Evolutionary conservation across 2,113 vertebrate genomes (phyloP), one percentile per base, ranked within the genome.

Genomic region (Halichoeres trimaculatus): DNA sequence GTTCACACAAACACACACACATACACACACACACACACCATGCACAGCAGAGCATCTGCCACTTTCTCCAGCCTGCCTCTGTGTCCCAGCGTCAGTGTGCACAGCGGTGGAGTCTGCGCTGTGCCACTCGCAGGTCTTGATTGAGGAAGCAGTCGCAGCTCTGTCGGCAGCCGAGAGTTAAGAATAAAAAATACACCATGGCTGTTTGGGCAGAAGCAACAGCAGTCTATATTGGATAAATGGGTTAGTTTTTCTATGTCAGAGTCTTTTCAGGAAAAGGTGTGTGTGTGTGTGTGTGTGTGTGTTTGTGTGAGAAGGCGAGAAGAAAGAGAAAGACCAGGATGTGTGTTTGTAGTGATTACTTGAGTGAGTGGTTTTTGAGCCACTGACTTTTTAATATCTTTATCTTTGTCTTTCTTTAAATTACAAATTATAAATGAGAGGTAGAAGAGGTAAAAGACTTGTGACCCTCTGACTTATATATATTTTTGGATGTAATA

Each of bases 111-210:
- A 84, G 88, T 87, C 78, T 85, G 85, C 65, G 45, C 45, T 38
- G 53, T 67, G 63, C 53, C 51, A 67, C 62, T 60, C 34, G 24
- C 50, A 89, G 81, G 71, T 80, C 73, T 81, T 90, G 84, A 93
- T 88, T 91, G 88, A 91, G 87, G 81, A 81, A 87, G 74, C 64
- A 71, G 62, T 81, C 43, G 67, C 71, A 74, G 68, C 76, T 90
- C 73, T 88, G 77, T 84, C 77, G 36, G 70, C 74, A 72, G 68
- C 76, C 74, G 74, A 66, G 86, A 80, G 67, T 74, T 70, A 70
- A 63, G 40, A 80, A 75, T 79, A 77, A 79, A 80, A 84, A 83
- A 81, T 51, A 72, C 63, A 78, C 17, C 50, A 38, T 68, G 78
- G 58, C 40, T 69, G 64, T 82, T 84, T 80, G 73, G 70, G 78